phyloP scores from a whole-genome alignment of 2,113 vertebrate genomes.

The Notothenia coriiceps region DNA sequence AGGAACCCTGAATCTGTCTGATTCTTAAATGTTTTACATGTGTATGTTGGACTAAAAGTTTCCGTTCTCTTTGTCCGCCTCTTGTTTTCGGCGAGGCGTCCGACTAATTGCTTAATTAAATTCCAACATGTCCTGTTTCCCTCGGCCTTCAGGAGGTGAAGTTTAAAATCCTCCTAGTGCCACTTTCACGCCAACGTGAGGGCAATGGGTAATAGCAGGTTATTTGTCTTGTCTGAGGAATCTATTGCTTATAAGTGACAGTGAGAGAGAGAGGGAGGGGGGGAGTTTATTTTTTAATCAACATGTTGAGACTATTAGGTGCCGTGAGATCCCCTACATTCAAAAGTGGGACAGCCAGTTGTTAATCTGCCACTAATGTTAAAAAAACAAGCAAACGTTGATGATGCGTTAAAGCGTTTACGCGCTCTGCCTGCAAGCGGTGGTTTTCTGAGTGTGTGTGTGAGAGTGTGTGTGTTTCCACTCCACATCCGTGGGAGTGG shows the following conservation, averaged over 20 bases:
- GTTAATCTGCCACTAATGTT: conserved; percentile 79
- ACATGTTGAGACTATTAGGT: conserved; percentile 49
- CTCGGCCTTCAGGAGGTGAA: conserved; percentile 62
- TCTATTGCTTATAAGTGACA: conserved; percentile 58
- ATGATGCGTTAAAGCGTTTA: conserved; percentile 62
- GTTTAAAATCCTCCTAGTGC: conserved; percentile 78
- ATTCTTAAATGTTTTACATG: background rate
- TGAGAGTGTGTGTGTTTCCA: conserved; percentile 62
- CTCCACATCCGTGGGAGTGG: conserved; percentile 79
- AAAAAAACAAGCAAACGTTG: conserved; percentile 73
- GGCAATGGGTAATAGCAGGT: conserved; percentile 74
- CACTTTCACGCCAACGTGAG: conserved; percentile 71
- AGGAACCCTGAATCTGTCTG: background rate
- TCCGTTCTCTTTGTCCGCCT: conserved; percentile 21
- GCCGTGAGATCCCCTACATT: conserved; percentile 58
- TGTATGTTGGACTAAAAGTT: conserved; percentile 28
- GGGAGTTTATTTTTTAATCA: conserved; percentile 43
- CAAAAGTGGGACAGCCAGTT: conserved; percentile 62
- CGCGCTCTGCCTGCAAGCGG: conserved; percentile 38
- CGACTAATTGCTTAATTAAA: conserved; percentile 79
- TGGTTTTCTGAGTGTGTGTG: conserved; percentile 14
- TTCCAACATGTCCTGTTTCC: conserved; percentile 45
- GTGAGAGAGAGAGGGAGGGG: conserved; percentile 8
- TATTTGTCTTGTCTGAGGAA: conserved; percentile 73
- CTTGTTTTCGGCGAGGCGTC: conserved; percentile 64